Evolutionary conservation across 2,113 vertebrate genomes (phyloP).

Genomic region (Solea senegalensis): DNA sequence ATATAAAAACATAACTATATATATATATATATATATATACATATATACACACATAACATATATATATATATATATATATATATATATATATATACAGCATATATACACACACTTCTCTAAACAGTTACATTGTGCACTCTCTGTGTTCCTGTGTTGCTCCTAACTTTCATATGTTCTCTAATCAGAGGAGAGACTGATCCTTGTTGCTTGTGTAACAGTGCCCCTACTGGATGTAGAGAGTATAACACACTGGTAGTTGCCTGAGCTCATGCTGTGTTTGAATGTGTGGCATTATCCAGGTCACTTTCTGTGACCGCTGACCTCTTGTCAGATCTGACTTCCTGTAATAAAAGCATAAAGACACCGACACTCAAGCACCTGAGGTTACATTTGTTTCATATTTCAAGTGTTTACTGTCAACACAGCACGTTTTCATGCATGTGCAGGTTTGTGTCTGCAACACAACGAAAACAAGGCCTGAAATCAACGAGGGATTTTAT

Average conservation of each 20-base stretch:
- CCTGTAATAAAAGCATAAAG: not conserved
- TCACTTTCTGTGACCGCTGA: conserved; percentile 34
- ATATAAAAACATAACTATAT: too few species aligned
- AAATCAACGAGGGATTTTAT: conserved; percentile 72
- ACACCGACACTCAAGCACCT: not conserved
- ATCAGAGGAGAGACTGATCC: not conserved
- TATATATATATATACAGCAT: too few species aligned
- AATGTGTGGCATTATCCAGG: conserved; percentile 24
- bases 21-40: too few species aligned
- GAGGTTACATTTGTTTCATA: conserved; percentile 2
- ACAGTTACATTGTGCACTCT: too few species aligned
- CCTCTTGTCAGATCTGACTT: conserved; percentile 26
- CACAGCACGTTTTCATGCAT: conserved; percentile 34
- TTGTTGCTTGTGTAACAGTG: conserved; percentile 53
- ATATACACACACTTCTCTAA: too few species aligned
- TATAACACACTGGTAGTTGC: conserved; percentile 29
- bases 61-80: too few species aligned
- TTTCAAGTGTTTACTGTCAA: conserved; percentile 10
- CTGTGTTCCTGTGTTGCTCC: too few species aligned
- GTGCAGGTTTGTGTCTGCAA: conserved; percentile 52
- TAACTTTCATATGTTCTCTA: not conserved
- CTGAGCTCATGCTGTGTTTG: conserved; percentile 9
- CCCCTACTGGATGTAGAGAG: conserved; percentile 42
- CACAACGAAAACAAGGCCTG: conserved; percentile 29
- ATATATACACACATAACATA: too few species aligned